Base-by-base conservation (phyloP, 2,113 vertebrate species). In the Bostrychus sinensis region DNA sequence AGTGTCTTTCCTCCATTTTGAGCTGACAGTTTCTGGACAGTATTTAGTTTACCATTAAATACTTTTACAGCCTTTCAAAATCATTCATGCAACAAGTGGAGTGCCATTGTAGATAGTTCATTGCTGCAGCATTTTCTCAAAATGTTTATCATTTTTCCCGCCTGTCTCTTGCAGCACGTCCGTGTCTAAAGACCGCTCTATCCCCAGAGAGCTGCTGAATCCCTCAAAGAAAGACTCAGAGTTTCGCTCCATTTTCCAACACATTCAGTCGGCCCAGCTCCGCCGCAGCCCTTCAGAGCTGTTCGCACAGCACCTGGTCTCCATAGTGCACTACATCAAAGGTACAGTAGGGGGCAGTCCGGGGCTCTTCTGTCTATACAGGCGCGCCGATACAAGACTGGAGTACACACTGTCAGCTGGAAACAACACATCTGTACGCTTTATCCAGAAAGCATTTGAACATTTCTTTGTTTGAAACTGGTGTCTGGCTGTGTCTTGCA, bases 241-340 rank as follows among this genome's bases (percentile, higher is more conserved):
- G 78, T 98, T 98, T 64, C 94, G 94, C 43, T 98, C 97, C 1
- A 96, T 98, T 88, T 99, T 99, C 87, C 95, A 99, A 61, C 95
- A 98, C 2, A 95, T 99, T 80, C 95, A 98, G 82, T 92, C 95
- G 7, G 89, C 94, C 16, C 96, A 97, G 91, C 94, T 96, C 12
- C 93, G 94, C 43, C 89, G 94, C 5, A 98, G 95, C 73, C 96
- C 96, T 2, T 95, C 95, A 0, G 97, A 99, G 62, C 89, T 98
- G 30, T 99, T 98, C 76, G 96, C 96, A 66, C 97, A 99, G 80
- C 97, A 98, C 68, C 96, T 98, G 57, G 96, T 99, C 89, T 97
- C 95, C 1, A 96, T 99, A 41, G 96, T 98, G 78, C 96, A 99
- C 72, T 97, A 98, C 20, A 96, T 98, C 57, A 96, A 96, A 98